Base-by-base conservation (phyloP, 2,888 invertebrate species). In the Nemotelus nigrinus region DNA sequence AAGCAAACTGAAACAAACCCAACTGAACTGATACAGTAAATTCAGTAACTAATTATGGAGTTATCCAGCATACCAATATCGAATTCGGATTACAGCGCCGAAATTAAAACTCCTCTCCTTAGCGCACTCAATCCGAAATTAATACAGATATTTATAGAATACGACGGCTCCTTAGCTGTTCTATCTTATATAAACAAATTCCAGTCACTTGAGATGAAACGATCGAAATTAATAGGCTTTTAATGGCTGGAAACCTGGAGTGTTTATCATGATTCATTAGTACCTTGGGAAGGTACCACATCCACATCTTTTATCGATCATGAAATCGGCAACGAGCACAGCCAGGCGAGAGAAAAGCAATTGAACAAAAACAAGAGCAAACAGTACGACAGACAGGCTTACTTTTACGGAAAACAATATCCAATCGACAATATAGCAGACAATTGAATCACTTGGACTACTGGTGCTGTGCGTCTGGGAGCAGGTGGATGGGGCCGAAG, bases 241-340 rank as follows among this genome's bases (percentile, higher is more conserved):
- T 68, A 68, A 68, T 68, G 67, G 48, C n/a, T 48, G 67, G 67
- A 50, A 68, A 68, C 48, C 67, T 68, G 47, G 44, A 68, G 67
- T 68, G 67, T 50, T 68, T 68, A 68, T 68, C 67, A 39, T 47
- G 67, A 68, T 48, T 48, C 48, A 68, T 68, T 68, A 68, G 48
- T 50, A 10, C 65, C 48, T 68, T 48, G 7, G 41, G 39, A 68
- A 48, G 39, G 67, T 68, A 6, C 6, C 47, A 68, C 25, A 25
- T 4, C 44, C 8, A 50, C 47, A 8, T 68, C 50, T 3, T 25
- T 44, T n/a, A 68, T 68, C 67, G 67, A 68, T 68, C 25, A 47
- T 3, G 39, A 41, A 60, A 60, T 7, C 41, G 41, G 7, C 41
- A 60, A 60, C 39, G 7, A 60, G 60, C 7, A 25, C 25, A 25